Evolutionary conservation across 2,888 invertebrate species (phyloP), one percentile per base, ranked within the genome.

Genomic region (Cacoxenus indagator): DNA sequence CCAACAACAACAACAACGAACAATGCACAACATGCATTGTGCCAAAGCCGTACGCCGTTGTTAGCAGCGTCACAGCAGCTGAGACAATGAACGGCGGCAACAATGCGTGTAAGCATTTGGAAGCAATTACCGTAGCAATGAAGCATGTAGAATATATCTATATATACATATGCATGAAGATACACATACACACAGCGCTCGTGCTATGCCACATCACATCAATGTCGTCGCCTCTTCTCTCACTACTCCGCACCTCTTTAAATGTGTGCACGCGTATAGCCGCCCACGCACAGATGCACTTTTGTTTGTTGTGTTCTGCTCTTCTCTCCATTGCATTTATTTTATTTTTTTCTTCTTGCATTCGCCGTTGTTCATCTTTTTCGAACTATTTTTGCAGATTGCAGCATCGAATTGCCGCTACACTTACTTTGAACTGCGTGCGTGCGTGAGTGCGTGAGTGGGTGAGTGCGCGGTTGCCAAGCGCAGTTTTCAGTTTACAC

Each of bases 51-150:
- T 29, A 70, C 67, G 43, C n/a, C n/a, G n/a, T n/a, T n/a, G n/a
- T n/a, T n/a, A 64, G 26, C 31, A 55, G 26, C 4, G 6, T 45
- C 17, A 31, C 3, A 5, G 31, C 22, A 51, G 29, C 6, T 65
- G 48, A 65, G 64, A 54, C 6, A 27, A 67, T 51, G 37, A 9
- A 9, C 62, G 62, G 27, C 65, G 45, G 43, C 48, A 62, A 55
- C 68, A 74, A 76, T 75, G 83, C 82, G 77, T 80, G 83, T 83
- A 80, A 80, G 78, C 82, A 83, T 81, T 84, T 81, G 80, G 80
- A 79, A 83, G 83, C 83, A 84, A 83, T 84, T 84, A 84, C 83
- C 76, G 72, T 74, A 73, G 83, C 82, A 84, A 76, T 82, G 82
- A 78, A 76, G 83, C 82, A 76, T 76, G 17, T 57, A 57, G 31